These are phyloP conservation scores for Enteromius mattozi DNA, from an alignment of 2,797 vertebrate genomes.

Conservation along the genomic window DNA sequence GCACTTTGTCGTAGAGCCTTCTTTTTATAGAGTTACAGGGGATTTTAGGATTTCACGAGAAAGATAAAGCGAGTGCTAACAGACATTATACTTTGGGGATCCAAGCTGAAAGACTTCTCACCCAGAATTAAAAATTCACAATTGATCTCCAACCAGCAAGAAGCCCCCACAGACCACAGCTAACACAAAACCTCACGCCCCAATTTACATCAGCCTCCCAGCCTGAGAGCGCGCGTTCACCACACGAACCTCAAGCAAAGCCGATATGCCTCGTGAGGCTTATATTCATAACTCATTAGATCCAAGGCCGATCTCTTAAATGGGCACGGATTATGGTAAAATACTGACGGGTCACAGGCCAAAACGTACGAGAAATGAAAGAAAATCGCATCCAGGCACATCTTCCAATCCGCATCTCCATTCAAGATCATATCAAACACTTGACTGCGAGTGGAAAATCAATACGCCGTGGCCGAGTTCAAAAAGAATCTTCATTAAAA, in stretches of 20 bases:
- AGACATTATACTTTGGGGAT: constrained; percentile 13
- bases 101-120: constrained; percentile 59
- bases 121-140: constrained; percentile 61
- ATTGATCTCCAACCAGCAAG: constrained; percentile 65
- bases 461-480: constrained; percentile 70
- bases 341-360: constrained; percentile 59
- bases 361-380: constrained; percentile 49
- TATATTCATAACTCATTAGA: constrained; percentile 64
- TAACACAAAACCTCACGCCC: constrained; percentile 56
- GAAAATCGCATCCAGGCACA: constrained; percentile 59
- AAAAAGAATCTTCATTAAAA: constrained; percentile 75
- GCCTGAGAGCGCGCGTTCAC: constrained; percentile 29
- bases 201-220: constrained; percentile 63
- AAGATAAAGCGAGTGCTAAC: not conserved
- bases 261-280: constrained; percentile 51
- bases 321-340: constrained; percentile 67
- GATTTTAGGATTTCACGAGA: not conserved
- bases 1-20: not conserved
- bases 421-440: constrained; percentile 70
- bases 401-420: constrained; percentile 52
- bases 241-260: constrained; percentile 25
- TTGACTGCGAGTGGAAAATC: constrained; percentile 69
- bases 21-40: not conserved
- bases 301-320: constrained; percentile 67
- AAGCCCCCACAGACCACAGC: constrained; percentile 63